These are phyloP conservation scores for Myotis pilosus DNA, from an alignment of 2,797 vertebrate genomes.

Conservation along the genomic window DNA sequence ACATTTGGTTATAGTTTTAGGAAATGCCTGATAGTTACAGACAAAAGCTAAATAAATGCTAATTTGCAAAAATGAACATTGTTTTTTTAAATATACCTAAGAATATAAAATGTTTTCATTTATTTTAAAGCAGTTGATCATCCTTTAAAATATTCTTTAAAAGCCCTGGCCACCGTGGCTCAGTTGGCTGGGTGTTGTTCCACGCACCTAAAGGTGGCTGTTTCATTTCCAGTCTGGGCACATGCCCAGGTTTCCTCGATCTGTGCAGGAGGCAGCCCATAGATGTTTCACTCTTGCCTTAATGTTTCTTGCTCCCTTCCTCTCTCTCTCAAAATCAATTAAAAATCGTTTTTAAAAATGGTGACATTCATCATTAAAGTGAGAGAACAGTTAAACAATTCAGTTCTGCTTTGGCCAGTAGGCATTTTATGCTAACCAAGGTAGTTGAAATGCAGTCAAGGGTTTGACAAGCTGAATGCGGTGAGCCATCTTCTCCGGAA, in stretches of 20 bases:
- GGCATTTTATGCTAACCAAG: slow-evolving; percentile 39
- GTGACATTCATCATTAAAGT: slow-evolving; percentile 7
- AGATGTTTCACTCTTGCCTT: background rate
- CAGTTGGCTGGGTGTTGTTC: background rate
- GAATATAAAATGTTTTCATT: slow-evolving; percentile 3
- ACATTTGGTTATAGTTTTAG: slow-evolving; percentile 38
- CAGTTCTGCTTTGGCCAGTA: background rate
- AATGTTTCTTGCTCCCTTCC: background rate
- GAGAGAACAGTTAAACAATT: slow-evolving; percentile 50
- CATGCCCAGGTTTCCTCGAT: background rate
- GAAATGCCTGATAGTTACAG: background rate
- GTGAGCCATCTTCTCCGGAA: slow-evolving; percentile 3
- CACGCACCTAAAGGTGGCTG: background rate
- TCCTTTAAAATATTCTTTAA: slow-evolving; percentile 34
- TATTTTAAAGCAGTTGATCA: background rate
- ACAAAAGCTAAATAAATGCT: slow-evolving; percentile 16
- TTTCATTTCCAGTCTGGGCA: background rate
- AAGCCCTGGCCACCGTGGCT: background rate
- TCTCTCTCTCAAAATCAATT: background rate
- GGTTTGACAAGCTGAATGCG: background rate
- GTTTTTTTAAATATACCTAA: background rate
- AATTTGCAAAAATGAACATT: slow-evolving; percentile 34
- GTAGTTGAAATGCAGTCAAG: background rate
- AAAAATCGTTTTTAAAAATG: background rate
- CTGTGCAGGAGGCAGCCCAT: background rate